These are phyloP conservation scores for Drosophila colorata DNA, from an alignment of 2,888 invertebrate genomes.

Conservation along the genomic window DNA sequence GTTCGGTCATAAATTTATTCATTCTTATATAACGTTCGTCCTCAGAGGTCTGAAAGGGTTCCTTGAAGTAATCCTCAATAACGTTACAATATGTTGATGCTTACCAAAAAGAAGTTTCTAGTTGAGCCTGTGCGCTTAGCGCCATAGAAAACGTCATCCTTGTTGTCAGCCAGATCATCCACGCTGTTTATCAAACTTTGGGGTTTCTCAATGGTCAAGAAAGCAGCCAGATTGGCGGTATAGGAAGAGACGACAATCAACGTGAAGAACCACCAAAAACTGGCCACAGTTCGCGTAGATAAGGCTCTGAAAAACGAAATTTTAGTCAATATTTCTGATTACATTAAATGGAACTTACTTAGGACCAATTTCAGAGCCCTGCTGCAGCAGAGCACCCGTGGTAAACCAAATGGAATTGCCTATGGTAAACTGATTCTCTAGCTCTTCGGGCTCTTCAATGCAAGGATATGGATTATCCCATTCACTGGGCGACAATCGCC, in stretches of 20 bases:
- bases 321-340: neutral
- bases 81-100: neutral
- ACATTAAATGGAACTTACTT: slow-evolving; percentile 87
- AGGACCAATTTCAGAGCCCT: slow-evolving; percentile 95
- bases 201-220: slow-evolving; percentile 92
- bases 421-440: slow-evolving; percentile 93
- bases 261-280: slow-evolving; percentile 96
- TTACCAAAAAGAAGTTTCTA: slow-evolving; percentile 93
- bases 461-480: slow-evolving; percentile 95
- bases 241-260: slow-evolving; percentile 92
- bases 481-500: slow-evolving; percentile 93
- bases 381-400: slow-evolving; percentile 93
- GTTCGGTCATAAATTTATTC: slow-evolving; percentile 91
- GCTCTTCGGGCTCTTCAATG: slow-evolving; percentile 92
- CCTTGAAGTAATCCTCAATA: neutral
- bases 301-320: slow-evolving; percentile 88
- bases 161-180: slow-evolving; percentile 91
- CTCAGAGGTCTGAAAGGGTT: slow-evolving; percentile 88
- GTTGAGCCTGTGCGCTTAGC: slow-evolving; percentile 94
- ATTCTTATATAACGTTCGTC: slow-evolving; percentile 91
- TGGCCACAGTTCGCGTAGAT: slow-evolving; percentile 94
- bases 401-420: slow-evolving; percentile 96
- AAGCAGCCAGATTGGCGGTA: slow-evolving; percentile 96
- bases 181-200: slow-evolving; percentile 91
- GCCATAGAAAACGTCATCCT: slow-evolving; percentile 93